Conservation (phyloP, 2,797 vertebrate genomes). For the Clarias laeviceps region DNA sequence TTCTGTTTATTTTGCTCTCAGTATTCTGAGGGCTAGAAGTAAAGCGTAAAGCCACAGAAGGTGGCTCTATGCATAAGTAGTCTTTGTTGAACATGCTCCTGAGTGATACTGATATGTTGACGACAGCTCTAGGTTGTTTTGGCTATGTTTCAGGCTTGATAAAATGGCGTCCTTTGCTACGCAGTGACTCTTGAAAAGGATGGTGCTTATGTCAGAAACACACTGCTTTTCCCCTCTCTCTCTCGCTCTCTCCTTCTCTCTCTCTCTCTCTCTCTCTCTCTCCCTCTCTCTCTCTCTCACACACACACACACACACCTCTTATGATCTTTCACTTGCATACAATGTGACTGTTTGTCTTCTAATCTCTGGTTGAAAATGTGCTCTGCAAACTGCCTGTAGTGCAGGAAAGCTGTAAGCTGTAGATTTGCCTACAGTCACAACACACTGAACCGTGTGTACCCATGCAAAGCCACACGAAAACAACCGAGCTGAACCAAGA, state of each 20-base stretch:
- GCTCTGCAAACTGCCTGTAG: constrained; percentile 34
- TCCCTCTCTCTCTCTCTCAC: no score
- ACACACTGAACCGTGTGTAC: constrained; percentile 49
- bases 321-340: constrained; percentile 38
- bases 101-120: constrained; percentile 59
- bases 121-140: constrained; percentile 78
- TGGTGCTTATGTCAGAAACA: constrained; percentile 51
- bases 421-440: constrained; percentile 31
- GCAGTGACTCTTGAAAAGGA: constrained; percentile 77
- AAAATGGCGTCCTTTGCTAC: constrained; percentile 91
- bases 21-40: constrained; percentile 35
- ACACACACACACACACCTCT: background rate
- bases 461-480: constrained; percentile 51
- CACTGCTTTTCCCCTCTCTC: constrained; percentile 18
- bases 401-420: constrained; percentile 29
- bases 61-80: constrained; percentile 11
- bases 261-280: constrained; percentile 48
- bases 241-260: constrained; percentile 28
- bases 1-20: constrained; percentile 45
- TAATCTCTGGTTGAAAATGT: constrained; percentile 37
- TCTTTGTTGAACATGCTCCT: background rate
- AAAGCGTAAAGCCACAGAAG: constrained; percentile 32
- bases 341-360: background rate
- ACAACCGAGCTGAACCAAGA: constrained; percentile 29
- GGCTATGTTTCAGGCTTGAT: constrained; percentile 84